Conservation (phyloP, 2,888 invertebrate genomes). For the Catocala sponsa region DNA sequence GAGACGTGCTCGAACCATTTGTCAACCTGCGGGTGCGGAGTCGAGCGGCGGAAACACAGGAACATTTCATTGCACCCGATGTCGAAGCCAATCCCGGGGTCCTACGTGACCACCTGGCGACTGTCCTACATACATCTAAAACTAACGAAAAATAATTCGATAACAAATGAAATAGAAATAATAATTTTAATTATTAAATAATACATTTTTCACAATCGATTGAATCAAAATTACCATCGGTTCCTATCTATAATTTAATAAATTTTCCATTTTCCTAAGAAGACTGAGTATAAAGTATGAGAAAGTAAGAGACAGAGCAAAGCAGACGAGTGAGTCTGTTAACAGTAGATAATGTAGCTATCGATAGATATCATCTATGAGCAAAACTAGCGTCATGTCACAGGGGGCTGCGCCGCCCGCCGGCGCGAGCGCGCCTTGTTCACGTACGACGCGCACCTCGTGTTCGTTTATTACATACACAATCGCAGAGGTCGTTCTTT, state of each 20-base stretch:
- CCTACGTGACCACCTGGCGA: constrained; percentile 3
- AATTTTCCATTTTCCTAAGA: constrained; percentile 19
- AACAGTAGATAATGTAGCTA: neutral
- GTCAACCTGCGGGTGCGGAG: constrained; percentile 16
- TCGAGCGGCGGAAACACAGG: constrained; percentile 1
- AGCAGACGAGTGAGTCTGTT: constrained; percentile 15
- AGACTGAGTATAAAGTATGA: constrained; percentile 36
- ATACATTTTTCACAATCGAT: constrained; percentile 37
- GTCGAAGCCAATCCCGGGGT: constrained; percentile 7
- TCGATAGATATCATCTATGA: constrained; percentile 8
- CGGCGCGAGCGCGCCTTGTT: neutral
- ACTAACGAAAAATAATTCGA: constrained; percentile 31
- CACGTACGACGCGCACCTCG: too few relatives aligned
- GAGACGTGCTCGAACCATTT: constrained; percentile 3
- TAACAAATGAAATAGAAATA: constrained; percentile 30
- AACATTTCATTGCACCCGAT: constrained; percentile 12
- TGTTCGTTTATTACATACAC: constrained; percentile 1
- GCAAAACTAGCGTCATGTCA: constrained; percentile 21
- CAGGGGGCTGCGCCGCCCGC: constrained; percentile 6
- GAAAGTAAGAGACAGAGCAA: constrained; percentile 22
- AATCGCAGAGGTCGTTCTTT: neutral
- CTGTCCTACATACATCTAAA: constrained; percentile 22
- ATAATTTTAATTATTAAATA: constrained; percentile 38
- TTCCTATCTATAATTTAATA: constrained; percentile 34
- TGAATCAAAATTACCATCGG: constrained; percentile 36